Evolutionary conservation across 2,888 invertebrate species (phyloP), one percentile per base, ranked within the genome.

Genomic region (Pristionchus fissidentatus): DNA sequence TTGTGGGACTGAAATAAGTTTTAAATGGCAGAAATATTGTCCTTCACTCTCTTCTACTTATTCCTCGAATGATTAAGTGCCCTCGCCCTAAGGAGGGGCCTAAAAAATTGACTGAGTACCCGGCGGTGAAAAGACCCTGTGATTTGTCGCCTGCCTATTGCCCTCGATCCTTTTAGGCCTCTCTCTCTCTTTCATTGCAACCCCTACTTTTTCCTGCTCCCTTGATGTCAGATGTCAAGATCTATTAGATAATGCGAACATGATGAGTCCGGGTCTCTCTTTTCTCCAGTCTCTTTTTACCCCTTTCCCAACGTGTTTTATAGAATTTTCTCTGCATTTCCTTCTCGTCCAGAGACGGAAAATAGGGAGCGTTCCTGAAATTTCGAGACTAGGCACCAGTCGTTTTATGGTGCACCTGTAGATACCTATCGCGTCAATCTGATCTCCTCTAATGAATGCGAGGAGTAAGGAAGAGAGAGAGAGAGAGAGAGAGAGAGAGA

Each of bases 171-270:
- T 26, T 70, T 70, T 70, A 70, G 60, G 10, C 41, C 70, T n/a
- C n/a, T n/a, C n/a, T n/a, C n/a, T n/a, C n/a, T n/a, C n/a, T n/a
- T 41, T 26, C 41, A 26, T 41, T 70, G 70, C 38, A 70, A 70
- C 70, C 70, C 70, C 66, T 29, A 66, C 41, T 66, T 38, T 29
- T 66, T 38, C 35, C 35, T 15, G 26, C 70, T 1, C 26, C 32
- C 32, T 26, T n/a, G 41, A 1, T 41, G 70, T 70, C 70, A 70
- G 70, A 32, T 41, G 70, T 70, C 70, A 70, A 70, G 70, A 70
- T 70, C 70, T 70, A 43, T 70, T 70, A 43, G 70, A 70, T 70
- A 70, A 70, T 41, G 38, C 43, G 41, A 35, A 19, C 70, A 38
- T 26, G 70, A 26, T 26, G 19, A n/a, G n/a, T 0, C 15, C 66